Evolutionary conservation across 2,797 vertebrate genomes (phyloP), one percentile per base, ranked within the genome.

Genomic region (Hypotaenidia philippensis): DNA sequence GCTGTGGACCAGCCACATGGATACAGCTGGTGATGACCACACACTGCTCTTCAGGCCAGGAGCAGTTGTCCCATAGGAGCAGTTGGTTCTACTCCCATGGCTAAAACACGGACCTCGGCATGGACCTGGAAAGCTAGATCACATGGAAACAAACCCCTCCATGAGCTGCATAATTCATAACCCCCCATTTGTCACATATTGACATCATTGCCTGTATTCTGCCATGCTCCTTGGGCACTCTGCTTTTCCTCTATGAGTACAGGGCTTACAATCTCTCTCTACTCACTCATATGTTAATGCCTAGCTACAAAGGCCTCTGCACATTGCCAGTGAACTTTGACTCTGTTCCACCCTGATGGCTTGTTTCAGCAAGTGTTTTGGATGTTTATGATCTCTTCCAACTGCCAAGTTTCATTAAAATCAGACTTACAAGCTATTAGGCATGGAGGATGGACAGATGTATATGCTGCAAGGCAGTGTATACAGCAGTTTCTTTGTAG

Each of bases 301-400:
- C 52, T 77, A 31, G 11, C 22, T 83, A 32, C 31, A 74, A 90
- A 81, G 2, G 16, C 23, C 31, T 70, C 1, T 0, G 36, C 27
- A 27, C 5, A 23, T 57, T 36, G 21, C 13, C 18, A n/a, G 13
- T 31, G 49, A 87, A 66, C 31, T 81, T 78, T 20, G 31, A 72
- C 10, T 57, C 61, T 59, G 31, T 44, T 77, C 22, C 40, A 49
- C 23, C 20, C 23, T 27, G 29, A 52, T 26, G 60, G 32, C 69
- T 77, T 83, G 88, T 86, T 94, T 90, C 36, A 44, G 85, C 56
- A 85, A 72, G 49, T 85, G 27, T 74, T 79, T 78, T 60, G 23
- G 47, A 50, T 71, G 27, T 60, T 90, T 71, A 64, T 56, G 60
- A 45, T 88, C 40, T 81, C 40, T 81, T 68, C 65, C 45, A 60